Percentiles rank a stretch among this genome's conserved stretches.
Conservation (phyloP, 2,113 vertebrate species). For the Oreochromis tanganicae region DNA sequence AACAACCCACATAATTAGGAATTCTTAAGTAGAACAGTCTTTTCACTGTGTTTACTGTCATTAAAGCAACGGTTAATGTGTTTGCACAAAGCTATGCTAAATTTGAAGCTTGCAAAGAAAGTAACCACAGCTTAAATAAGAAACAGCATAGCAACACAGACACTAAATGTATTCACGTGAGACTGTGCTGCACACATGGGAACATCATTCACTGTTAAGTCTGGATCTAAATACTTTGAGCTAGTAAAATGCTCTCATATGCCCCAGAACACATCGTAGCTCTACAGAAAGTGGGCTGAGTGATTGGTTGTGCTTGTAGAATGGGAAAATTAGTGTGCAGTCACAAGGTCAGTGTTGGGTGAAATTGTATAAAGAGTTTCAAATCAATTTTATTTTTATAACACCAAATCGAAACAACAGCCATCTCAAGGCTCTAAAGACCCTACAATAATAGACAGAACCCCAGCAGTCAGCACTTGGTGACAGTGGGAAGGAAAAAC, state of each 20-base stretch:
- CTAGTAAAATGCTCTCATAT: not conserved
- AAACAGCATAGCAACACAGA: not conserved
- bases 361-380: not conserved
- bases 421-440: not conserved
- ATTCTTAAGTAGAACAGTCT: not conserved
- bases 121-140: constrained; percentile 7
- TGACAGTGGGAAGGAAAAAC: not conserved
- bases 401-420: not conserved
- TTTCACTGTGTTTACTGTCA: not conserved
- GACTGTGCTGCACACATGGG: not conserved
- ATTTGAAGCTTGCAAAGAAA: constrained; percentile 3
- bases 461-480: not conserved
- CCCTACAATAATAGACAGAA: not conserved
- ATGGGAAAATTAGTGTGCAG: not conserved
- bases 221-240: not conserved
- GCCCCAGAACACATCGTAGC: not conserved
- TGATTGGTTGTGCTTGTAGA: constrained; percentile 2
- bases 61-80: not conserved
- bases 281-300: not conserved
- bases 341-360: not conserved
- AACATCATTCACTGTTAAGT: not conserved
- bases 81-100: constrained; percentile 15
- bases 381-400: not conserved
- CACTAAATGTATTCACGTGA: not conserved
- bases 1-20: not conserved